A percentile compares a stretch with the other conserved stretches of the same genome.
phyloP scores from a whole-genome alignment of 64 coral and sea anemone species.

The Montipora capricornis region DNA sequence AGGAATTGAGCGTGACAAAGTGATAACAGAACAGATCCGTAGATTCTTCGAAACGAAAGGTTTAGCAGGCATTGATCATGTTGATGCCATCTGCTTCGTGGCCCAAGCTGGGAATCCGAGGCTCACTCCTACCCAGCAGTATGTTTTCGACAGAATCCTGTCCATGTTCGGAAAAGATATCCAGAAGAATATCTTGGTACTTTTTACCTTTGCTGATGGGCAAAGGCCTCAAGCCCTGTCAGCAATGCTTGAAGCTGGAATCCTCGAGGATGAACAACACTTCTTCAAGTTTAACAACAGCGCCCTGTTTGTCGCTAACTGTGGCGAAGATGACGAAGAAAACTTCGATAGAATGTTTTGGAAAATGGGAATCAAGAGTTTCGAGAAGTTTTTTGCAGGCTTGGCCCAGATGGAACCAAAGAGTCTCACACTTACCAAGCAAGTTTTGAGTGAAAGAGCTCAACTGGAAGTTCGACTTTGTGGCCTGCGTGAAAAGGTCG shows the following conservation, averaged over 20 bases:
- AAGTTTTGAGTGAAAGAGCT: slow-evolving; percentile 62
- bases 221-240: slow-evolving; percentile 63
- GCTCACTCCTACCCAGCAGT: slow-evolving; percentile 65
- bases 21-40: slow-evolving; percentile 52
- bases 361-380: slow-evolving; percentile 56
- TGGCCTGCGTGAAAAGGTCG: slow-evolving; percentile 30
- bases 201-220: slow-evolving; percentile 64
- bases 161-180: slow-evolving; percentile 80
- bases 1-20: slow-evolving; percentile 53
- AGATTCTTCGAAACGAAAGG: slow-evolving; percentile 52
- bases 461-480: slow-evolving; percentile 65
- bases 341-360: slow-evolving; percentile 61
- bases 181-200: slow-evolving; percentile 47
- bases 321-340: slow-evolving; percentile 36
- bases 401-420: slow-evolving; percentile 14
- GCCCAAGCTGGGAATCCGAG: slow-evolving; percentile 58
- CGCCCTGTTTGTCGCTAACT: slow-evolving; percentile 57
- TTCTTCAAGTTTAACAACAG: slow-evolving; percentile 68
- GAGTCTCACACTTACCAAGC: slow-evolving; percentile 62
- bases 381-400: slow-evolving; percentile 42
- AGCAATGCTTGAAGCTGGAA: slow-evolving; percentile 9
- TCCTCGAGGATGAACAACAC: background rate
- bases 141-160: slow-evolving; percentile 68
- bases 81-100: slow-evolving; percentile 66
- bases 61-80: slow-evolving; percentile 60